These are phyloP conservation scores for Chrysemys picta DNA, from an alignment of 2,113 vertebrate species.

Conservation along the genomic window DNA sequence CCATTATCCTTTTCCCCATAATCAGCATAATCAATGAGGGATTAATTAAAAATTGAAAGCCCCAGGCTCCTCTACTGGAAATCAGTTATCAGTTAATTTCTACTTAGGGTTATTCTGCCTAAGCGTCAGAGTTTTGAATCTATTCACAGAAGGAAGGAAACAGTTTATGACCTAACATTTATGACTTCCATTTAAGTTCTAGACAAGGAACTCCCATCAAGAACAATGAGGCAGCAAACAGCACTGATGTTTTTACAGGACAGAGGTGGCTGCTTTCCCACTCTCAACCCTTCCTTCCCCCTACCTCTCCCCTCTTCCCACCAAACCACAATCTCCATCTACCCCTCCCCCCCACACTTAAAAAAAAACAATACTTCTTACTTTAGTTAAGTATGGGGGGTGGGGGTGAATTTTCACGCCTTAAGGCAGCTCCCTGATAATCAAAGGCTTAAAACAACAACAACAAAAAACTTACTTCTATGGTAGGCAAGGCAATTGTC, in stretches of 20 bases:
- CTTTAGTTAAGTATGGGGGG: not conserved
- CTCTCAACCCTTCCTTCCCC: not conserved
- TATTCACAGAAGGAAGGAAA: constrained; percentile 18
- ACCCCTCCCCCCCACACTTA: not conserved
- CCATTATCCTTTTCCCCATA: not conserved
- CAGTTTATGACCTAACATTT: constrained; percentile 32
- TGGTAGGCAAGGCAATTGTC: not conserved
- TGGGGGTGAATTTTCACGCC: rapidly evolving
- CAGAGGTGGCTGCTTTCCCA: not conserved
- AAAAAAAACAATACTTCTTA: not conserved
- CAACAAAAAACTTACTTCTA: not conserved
- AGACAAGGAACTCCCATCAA: not conserved
- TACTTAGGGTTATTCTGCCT: not conserved
- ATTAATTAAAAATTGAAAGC: not conserved
- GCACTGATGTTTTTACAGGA: not conserved
- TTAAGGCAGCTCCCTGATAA: not conserved
- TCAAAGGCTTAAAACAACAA: not conserved
- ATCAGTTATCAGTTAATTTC: not conserved
- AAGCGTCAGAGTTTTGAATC: not conserved
- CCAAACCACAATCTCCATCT: too few relatives aligned
- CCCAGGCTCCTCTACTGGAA: not conserved
- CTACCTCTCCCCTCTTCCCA: too few relatives aligned
- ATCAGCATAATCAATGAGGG: not conserved
- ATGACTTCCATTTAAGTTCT: not conserved
- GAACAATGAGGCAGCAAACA: constrained; percentile 9